A percentile compares a stretch with the other conserved stretches of the same genome.
phyloP scores from a whole-genome alignment of 2,888 invertebrate species.

The Drosophila birchii region DNA sequence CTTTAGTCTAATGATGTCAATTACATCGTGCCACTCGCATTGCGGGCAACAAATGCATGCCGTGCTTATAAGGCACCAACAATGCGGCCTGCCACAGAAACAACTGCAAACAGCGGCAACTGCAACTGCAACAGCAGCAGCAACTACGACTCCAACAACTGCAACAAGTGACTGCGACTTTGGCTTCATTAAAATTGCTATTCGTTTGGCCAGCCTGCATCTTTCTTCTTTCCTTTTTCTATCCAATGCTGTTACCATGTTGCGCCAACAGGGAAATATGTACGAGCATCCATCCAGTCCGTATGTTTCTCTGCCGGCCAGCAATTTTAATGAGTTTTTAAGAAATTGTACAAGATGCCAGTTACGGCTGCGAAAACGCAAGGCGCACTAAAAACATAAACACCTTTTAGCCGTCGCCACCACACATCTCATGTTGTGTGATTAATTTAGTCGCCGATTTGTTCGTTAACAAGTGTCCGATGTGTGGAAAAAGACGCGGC shows the following conservation, averaged over 20 bases:
- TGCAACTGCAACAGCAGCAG: constrained; percentile 45
- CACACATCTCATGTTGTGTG: constrained; percentile 57
- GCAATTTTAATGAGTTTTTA: constrained; percentile 75
- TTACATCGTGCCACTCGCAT: constrained; percentile 80
- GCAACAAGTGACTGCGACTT: constrained; percentile 44
- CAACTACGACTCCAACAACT: constrained; percentile 38
- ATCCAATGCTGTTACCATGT: constrained; percentile 46
- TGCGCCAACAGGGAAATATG: constrained; percentile 43
- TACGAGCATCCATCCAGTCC: constrained; percentile 9
- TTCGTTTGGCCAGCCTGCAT: constrained; percentile 68
- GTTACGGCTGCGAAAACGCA: constrained; percentile 55
- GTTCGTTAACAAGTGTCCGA: constrained; percentile 50
- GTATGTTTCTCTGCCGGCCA: constrained; percentile 36
- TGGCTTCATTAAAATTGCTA: constrained; percentile 77
- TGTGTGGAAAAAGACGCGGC: constrained; percentile 39
- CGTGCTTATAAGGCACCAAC: constrained; percentile 77
- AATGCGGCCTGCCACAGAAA: constrained; percentile 62
- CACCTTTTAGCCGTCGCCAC: constrained; percentile 42
- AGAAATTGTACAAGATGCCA: constrained; percentile 68
- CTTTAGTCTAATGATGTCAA: constrained; percentile 81
- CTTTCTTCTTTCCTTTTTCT: constrained; percentile 56
- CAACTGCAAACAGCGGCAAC: constrained; percentile 37
- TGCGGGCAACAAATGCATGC: constrained; percentile 76
- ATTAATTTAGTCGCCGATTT: constrained; percentile 54
- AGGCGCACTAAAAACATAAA: constrained; percentile 41